Percentiles rank a stretch among this genome's conserved stretches.
Conservation (phyloP, 2,113 vertebrate species). For the Pagrus major region DNA sequence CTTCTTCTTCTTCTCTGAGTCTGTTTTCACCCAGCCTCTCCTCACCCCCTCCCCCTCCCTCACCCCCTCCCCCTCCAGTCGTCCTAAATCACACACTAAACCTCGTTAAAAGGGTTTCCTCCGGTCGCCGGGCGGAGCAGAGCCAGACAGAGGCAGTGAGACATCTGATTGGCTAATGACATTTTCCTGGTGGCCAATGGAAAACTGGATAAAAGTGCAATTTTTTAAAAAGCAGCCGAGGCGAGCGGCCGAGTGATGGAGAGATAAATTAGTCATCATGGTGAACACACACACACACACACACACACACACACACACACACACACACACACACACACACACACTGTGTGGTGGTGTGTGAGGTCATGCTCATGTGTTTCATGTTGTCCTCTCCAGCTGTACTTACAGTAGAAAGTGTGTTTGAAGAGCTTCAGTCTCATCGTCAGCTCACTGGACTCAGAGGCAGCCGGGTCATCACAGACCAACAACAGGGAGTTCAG, state of each 20-base stretch:
- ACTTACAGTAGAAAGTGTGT: not conserved
- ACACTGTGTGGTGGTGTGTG: not conserved
- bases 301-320: slow-evolving; percentile 7
- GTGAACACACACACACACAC: slow-evolving; percentile 9
- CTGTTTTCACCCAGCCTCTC: too few relatives aligned
- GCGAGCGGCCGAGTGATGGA: not conserved
- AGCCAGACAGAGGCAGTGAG: not conserved
- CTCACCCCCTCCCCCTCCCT: not conserved
- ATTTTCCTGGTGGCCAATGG: slow-evolving; percentile 25
- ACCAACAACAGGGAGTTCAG: too few relatives aligned
- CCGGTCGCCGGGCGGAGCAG: slow-evolving; percentile 26
- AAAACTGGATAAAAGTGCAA: slow-evolving; percentile 26
- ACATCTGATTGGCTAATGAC: slow-evolving; percentile 29
- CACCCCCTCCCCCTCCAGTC: not conserved
- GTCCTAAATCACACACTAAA: slow-evolving; percentile 45
- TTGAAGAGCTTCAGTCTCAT: too few relatives aligned
- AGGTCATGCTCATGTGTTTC: too few relatives aligned
- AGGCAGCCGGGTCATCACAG: too few relatives aligned
- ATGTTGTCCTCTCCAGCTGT: too few relatives aligned
- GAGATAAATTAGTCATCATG: slow-evolving; percentile 41
- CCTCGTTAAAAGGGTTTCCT: slow-evolving; percentile 43
- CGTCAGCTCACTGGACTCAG: too few relatives aligned
- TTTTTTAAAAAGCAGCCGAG: slow-evolving; percentile 20
- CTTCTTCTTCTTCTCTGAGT: not conserved
- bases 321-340: too few relatives aligned